Base-by-base conservation (phyloP, 2,113 vertebrate genomes). In the Anguilla rostrata region DNA sequence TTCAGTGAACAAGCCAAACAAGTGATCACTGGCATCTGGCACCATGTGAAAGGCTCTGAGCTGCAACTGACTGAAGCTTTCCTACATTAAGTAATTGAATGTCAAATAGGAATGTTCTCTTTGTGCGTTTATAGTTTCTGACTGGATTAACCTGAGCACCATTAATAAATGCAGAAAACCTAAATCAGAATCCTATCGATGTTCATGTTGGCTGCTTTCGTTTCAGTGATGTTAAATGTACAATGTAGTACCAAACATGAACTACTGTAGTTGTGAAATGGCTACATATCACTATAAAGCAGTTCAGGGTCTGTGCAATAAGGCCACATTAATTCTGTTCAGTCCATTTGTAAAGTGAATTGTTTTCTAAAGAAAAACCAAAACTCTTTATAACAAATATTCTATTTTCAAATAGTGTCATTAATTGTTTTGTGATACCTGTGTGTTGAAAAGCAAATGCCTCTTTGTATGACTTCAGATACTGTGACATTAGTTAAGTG, bases 371-470 rank as follows among this genome's bases (percentile, higher is more conserved):
- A 87, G 49, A n/a, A 49, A 79, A 84, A 20, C 85, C 81, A 86
- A 86, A 84, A 81, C n/a, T 29, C 39, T 63, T 86, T 86, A 86
- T 81, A 83, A 79, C 41, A 88, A 79, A 86, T 90, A 86, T 60
- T 90, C 49, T 92, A 86, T 93, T 93, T 93, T 92, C 91, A 83
- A 11, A 81, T 90, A 89, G 85, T 92, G 87, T 87, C 87, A 87
- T 92, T 90, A 83, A 87, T 86, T 90, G 85, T 91, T 89, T 71
- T 39, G 84, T 88, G 39, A 85, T 46, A 87, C 89, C 86, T 84
- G 88, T 78, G 86, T 91, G 63, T 88, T 85, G 85, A 49, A 90
- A 84, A 84, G 8, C 26, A 16, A 82, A 82, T 86, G 89, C 92
- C 49, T 82, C 83, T 85, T 41, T 79, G 88, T 34, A 84, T 81